phyloP scores from a whole-genome alignment of 2,888 invertebrate species.

The Adela reaumurella region DNA sequence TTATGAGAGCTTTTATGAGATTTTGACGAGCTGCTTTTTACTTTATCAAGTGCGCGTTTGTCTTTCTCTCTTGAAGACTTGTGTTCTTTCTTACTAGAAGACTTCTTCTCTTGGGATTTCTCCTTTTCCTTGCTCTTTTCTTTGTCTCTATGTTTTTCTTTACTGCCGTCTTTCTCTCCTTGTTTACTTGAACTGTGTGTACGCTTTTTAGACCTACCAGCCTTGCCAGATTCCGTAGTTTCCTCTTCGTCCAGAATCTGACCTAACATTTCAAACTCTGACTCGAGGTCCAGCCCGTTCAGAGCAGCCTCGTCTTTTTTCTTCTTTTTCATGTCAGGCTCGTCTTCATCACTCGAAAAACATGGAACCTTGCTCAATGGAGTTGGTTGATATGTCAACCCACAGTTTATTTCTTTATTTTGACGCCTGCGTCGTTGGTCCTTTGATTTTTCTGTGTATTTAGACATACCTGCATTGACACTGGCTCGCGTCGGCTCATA shows the following conservation, averaged over 20 bases:
- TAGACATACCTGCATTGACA: neutral
- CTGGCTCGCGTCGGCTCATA: constrained; percentile 1
- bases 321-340: constrained; percentile 33
- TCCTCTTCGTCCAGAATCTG: constrained; percentile 50
- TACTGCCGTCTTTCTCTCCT: neutral
- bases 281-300: constrained; percentile 40
- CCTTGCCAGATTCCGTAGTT: constrained; percentile 6
- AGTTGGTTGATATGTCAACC: constrained; percentile 39
- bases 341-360: constrained; percentile 52
- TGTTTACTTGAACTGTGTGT: constrained; percentile 7
- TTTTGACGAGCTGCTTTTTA: constrained; percentile 14
- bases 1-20: constrained; percentile 19
- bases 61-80: neutral
- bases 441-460: neutral
- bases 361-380: constrained; percentile 41
- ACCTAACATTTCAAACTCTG: constrained; percentile 50
- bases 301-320: constrained; percentile 27
- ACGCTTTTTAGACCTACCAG: constrained; percentile 9
- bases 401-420: neutral
- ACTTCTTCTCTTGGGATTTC: constrained; percentile 16
- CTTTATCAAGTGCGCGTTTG: constrained; percentile 20
- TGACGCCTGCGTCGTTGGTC: too few relatives aligned
- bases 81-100: constrained; percentile 8
- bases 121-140: constrained; percentile 12
- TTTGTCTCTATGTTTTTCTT: neutral